Conservation (phyloP, 2,888 invertebrate genomes). For the Microctonus brassicae region DNA sequence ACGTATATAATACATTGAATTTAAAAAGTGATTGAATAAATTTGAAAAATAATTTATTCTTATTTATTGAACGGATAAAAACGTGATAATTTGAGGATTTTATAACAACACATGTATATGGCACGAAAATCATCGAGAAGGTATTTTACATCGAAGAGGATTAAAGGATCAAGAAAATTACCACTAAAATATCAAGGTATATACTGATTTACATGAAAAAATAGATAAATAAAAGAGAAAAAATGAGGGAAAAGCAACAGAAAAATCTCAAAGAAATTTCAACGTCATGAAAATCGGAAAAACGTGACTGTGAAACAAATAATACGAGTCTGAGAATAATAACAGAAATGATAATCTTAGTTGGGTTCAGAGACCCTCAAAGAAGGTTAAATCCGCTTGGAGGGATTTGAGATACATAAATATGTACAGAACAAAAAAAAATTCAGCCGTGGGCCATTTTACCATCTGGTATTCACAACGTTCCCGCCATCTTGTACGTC, state of each 20-base stretch:
- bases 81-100: background rate
- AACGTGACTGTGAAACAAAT: background rate
- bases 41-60: background rate
- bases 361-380: background rate
- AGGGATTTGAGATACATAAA: background rate
- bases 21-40: background rate
- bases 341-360: background rate
- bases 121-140: background rate
- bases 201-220: background rate
- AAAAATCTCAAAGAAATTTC: background rate
- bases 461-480: background rate
- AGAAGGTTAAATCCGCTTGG: background rate
- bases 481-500: conserved; percentile 16
- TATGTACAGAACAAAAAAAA: background rate
- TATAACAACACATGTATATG: background rate
- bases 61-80: background rate
- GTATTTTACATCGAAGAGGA: background rate
- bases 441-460: conserved; percentile 1
- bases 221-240: background rate
- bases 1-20: background rate
- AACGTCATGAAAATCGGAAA: background rate
- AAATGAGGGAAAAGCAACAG: background rate
- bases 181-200: background rate
- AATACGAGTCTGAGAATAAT: background rate
- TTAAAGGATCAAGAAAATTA: background rate